Base-by-base conservation (phyloP, 1,140 invertebrate species). In the Drosophila parabipectinata region DNA sequence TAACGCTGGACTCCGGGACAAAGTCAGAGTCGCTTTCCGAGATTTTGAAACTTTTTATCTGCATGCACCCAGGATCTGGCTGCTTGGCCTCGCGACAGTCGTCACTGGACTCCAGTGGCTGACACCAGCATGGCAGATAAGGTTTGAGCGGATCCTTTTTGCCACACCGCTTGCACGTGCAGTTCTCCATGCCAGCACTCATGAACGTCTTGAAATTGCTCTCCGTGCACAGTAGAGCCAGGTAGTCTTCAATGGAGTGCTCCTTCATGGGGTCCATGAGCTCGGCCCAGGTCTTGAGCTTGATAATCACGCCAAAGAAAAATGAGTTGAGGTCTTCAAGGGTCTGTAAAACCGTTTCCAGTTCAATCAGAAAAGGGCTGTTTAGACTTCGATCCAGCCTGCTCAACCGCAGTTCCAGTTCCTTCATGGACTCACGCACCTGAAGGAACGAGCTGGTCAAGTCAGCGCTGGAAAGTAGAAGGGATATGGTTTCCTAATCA, bases 221-320 rank as follows among this genome's bases (percentile, higher is more conserved):
- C 3, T 77, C 37, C 32, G 7, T 26, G 2, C 48, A 45, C 15
- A 88, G 26, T 18, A 88, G 37, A 1, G 57, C 76, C 61, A 88
- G n/a, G 48, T 88, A 88, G 41, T 88, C 83, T 0, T 88, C 83
- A 2, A 88, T 52, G 1, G 83, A 79, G 26, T 79, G 64, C 61
- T 88, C 79, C 48, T 88, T 61, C 21, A 39, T 74, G 14, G 79
- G 75, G 12, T 88, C 83, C 21, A 88, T 77, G 1, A 88, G 55
- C 18, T 88, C 75, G 6, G 83, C 75, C 83, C 83, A 88, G 1
- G 72, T 69, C 15, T 71, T 77, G 0, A 73, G 39, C 21, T 88
- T 88, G 7, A 77, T 56, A 2, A 37, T 45, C 3, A 88, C 72
- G 2, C 80, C 84, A 71, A 71, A 88, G 18, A 79, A 88, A 39